Evolutionary conservation across 2,797 vertebrate genomes (phyloP).

Genomic region (Sebastes hopkinsi): DNA sequence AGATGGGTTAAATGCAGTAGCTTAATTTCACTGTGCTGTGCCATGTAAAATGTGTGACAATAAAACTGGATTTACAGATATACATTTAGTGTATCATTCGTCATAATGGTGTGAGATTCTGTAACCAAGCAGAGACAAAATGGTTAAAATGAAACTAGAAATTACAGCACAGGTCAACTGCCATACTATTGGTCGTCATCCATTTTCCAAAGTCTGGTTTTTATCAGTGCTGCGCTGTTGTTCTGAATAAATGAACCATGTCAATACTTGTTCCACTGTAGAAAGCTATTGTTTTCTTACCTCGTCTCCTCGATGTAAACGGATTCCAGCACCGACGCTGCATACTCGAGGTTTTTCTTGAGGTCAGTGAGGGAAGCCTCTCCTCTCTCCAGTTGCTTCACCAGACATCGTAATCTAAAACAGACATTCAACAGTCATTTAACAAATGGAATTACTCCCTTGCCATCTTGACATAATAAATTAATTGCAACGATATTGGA

Average conservation of each 20-base stretch:
- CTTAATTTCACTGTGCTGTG: too few relatives aligned
- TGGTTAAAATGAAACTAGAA: neutral
- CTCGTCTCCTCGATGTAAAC: constrained; percentile 98
- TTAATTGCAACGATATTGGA: constrained; percentile 44
- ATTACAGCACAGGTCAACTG: neutral
- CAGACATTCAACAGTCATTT: constrained; percentile 60
- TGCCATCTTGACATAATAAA: constrained; percentile 48
- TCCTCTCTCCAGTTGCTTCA: constrained; percentile 96
- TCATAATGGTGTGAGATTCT: neutral
- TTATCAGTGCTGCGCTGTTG: neutral
- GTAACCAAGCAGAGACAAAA: neutral
- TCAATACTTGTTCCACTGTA: neutral
- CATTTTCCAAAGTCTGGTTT: constrained; percentile 17
- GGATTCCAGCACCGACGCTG: constrained; percentile 94
- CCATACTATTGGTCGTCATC: constrained; percentile 17
- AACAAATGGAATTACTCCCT: constrained; percentile 58
- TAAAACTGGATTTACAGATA: neutral
- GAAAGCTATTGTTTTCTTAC: constrained; percentile 75
- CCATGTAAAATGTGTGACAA: too few relatives aligned
- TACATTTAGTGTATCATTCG: neutral
- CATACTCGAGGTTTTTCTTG: constrained; percentile 98
- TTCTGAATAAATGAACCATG: constrained; percentile 23
- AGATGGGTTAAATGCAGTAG: too few relatives aligned
- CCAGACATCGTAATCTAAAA: constrained; percentile 92
- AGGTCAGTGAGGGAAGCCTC: constrained; percentile 94